Evolutionary conservation across 2,797 vertebrate genomes (phyloP), one percentile per base, ranked within the genome.

Genomic region (Cephalopachus bancanus): DNA sequence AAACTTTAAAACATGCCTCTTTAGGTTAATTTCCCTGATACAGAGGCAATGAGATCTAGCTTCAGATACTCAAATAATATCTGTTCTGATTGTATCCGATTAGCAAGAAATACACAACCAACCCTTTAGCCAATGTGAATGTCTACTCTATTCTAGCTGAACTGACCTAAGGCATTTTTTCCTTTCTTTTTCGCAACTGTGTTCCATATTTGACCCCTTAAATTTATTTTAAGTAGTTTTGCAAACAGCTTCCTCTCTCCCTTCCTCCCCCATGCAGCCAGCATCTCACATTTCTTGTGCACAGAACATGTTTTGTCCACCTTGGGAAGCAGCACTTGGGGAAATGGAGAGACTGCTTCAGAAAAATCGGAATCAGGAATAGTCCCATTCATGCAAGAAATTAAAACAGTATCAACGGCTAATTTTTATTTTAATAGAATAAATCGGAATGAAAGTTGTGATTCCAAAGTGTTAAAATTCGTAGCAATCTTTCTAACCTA

Each of bases 141-240:
- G 87, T 60, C n/a, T 1, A 6, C 1, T 20, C 79, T 81, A 67
- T 89, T 93, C 89, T 80, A 96, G 87, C 81, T 84, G 59, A 97
- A 93, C 67, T 96, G 83, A 97, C 91, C 94, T 64, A 69, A 81
- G 93, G 95, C 89, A 60, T 81, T 97, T 96, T 76, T 87, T 19
- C 86, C 64, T 75, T 89, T 30, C 88, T 94, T 85, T 95, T 95
- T 95, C 83, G 95, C 94, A 65, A 86, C 65, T 78, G 71, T 33
- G 93, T 20, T 53, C 89, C 16, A 55, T 75, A 94, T 93, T 95
- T 97, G 87, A 97, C 28, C 53, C 90, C 92, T 91, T 94, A 93
- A 93, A 85, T 76, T 97, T 93, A 97, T 95, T 96, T 97, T 93
- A 95, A 97, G 84, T 95, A 96, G 67, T 97, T 97, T 90, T 89